Conservation (phyloP, 2,797 vertebrate genomes). For the Sebastes melanostomus region DNA sequence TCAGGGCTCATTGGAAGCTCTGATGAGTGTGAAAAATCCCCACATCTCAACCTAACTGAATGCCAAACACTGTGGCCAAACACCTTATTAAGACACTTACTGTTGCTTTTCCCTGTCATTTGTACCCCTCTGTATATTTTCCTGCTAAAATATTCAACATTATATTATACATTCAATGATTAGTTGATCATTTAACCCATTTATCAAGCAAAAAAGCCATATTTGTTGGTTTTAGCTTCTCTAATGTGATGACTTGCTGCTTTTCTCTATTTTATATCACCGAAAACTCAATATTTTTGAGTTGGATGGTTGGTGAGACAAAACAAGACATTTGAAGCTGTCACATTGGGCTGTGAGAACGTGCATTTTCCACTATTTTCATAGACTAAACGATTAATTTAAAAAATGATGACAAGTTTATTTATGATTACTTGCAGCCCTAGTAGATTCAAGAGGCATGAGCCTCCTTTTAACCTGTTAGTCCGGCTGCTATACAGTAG, state of each 20-base stretch:
- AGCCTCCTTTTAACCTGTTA: neutral
- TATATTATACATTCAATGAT: neutral
- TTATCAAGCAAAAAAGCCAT: neutral
- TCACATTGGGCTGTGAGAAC: neutral
- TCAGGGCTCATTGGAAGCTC: neutral
- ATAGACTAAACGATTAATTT: neutral
- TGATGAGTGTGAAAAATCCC: neutral
- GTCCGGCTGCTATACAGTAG: neutral
- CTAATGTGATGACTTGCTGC: neutral
- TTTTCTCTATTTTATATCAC: neutral
- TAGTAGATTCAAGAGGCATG: rapidly evolving
- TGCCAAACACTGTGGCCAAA: neutral
- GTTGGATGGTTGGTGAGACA: neutral
- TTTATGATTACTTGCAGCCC: neutral
- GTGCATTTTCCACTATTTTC: neutral
- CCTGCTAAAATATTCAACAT: neutral
- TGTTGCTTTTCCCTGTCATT: neutral
- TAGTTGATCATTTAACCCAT: neutral
- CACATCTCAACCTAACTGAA: neutral
- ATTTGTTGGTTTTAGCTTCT: neutral
- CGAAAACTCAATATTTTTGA: neutral
- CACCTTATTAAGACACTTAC: neutral
- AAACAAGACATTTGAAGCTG: neutral
- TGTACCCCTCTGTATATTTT: neutral
- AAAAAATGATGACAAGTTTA: neutral